Evolutionary conservation across 2,113 vertebrate species (phyloP), one percentile per base, ranked within the genome.

Genomic region (Ailurus styani): DNA sequence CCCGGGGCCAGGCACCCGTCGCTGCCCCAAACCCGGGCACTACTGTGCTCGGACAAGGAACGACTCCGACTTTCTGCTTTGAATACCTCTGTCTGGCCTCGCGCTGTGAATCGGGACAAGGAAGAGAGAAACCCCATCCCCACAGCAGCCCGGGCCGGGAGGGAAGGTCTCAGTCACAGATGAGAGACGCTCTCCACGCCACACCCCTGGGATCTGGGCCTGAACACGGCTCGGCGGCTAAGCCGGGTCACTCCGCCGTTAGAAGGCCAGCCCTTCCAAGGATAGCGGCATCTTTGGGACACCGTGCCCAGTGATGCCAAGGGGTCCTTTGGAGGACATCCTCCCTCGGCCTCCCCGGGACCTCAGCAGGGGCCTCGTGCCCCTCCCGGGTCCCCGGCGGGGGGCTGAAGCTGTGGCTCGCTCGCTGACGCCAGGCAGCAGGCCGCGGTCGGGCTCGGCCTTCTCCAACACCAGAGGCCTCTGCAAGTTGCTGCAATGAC

Each of bases 81-180:
- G 34, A 12, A 37, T 6, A 92, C 81, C 89, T 87, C 78, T 17
- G 86, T 66, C 13, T 25, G 86, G 79, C 42, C 37, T 50, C 68
- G 87, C 77, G 94, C 94, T 89, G 27, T 7, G 42, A 90, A 94
- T 93, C 7, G 10, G 34, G 72, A 62, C 68, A 82, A 95, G 90
- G 42, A 5, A 18, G 37, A 11, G 29, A 88, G 3, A 66, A 47
- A 78, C 72, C 6, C 15, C 47, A 6, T 18, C 14, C 14, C 23
- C 60, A 34, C 52, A 47, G 62, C 34, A 29, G 50, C 10, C 37
- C 17, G 34, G 4, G 25, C 66, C 45, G 21, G 11, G 13, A 12
- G 15, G n/a, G 47, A 18, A 20, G 47, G 54, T 52, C 87, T 23
- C 42, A 81, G 23, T 5, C 31, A 55, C 45, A 91, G 83, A 23